Conservation (phyloP, 2,888 invertebrate species). For the Agrochola lychnidis region DNA sequence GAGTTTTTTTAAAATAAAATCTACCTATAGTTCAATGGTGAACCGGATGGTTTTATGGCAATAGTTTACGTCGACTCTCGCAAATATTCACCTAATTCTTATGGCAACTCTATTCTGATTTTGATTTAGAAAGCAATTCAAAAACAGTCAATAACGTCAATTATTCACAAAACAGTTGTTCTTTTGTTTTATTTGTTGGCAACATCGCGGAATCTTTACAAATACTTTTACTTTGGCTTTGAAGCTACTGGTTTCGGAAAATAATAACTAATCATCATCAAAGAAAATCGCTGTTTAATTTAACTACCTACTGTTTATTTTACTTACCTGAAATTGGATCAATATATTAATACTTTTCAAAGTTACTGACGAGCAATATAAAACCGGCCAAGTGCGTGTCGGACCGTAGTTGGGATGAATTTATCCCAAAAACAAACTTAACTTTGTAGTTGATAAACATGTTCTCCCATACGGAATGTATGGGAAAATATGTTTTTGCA, state of each 20-base stretch:
- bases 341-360: neutral
- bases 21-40: neutral
- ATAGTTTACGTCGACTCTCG: too few relatives aligned
- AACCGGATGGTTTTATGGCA: neutral
- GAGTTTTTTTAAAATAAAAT: neutral
- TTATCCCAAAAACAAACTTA: too few relatives aligned
- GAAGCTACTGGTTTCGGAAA: slow-evolving; percentile 61
- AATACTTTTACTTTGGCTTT: slow-evolving; percentile 66
- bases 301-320: neutral
- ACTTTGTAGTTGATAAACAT: too few relatives aligned
- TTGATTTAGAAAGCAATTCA: slow-evolving; percentile 5
- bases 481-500: too few relatives aligned
- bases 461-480: too few relatives aligned
- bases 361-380: neutral
- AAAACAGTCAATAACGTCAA: slow-evolving; percentile 12
- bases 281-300: slow-evolving; percentile 46
- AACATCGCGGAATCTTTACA: slow-evolving; percentile 55
- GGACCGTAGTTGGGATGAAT: too few relatives aligned
- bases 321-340: neutral
- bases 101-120: slow-evolving; percentile 1
- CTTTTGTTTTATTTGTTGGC: slow-evolving; percentile 51
- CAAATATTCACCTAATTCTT: neutral
- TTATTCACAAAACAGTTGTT: slow-evolving; percentile 19
- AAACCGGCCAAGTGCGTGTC: too few relatives aligned
- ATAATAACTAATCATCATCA: slow-evolving; percentile 60